Evolutionary conservation across 2,797 vertebrate genomes (phyloP), one percentile per base, ranked within the genome.

Genomic region (Rhinella marina): DNA sequence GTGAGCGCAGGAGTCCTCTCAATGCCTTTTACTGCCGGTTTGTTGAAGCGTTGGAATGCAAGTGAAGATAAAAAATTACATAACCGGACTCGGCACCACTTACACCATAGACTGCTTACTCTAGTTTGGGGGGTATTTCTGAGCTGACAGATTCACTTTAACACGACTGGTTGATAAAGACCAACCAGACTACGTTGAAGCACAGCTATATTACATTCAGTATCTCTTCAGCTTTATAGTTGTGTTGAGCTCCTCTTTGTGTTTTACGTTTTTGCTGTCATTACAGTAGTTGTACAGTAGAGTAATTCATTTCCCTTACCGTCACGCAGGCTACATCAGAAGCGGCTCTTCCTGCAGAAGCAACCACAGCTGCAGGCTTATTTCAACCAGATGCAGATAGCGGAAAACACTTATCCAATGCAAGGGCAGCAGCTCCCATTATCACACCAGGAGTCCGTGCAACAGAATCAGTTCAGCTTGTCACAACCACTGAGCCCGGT

Each of bases 351-450:
- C 93, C 96, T 99, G 61, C 98, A 99, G 94, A 97, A 97, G 90
- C 97, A 98, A 90, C 95, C 97, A n/a, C 98, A 99, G 93, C 96
- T 99, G 89, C 98, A 97, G 91, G 92, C 95, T 0, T 99, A 99
- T 92, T 99, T 99, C 90, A 99, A 99, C 94, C 98, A 99, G 96
- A 98, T 99, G 98, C 98, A 99, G 91, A 99, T 99, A 86, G 98
- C 96, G 0, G 98, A 99, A 92, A 95, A 94, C 82, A 95, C 97
- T 0, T 99, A 96, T 90, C 93, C 94, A 0, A 89, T 92, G 81
- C 90, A 93, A 0, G 90, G 90, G 57, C 90, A 86, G 56, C 94
- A 93, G 66, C 92, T 94, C 90, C 93, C 94, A 2, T 91, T 94
- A 56, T 79, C 94, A 0, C 91, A 94, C 89, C 93, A 90, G n/a